These are phyloP conservation scores for Nymphicus hollandicus DNA, from an alignment of 2,113 vertebrate genomes.

Conservation along the genomic window DNA sequence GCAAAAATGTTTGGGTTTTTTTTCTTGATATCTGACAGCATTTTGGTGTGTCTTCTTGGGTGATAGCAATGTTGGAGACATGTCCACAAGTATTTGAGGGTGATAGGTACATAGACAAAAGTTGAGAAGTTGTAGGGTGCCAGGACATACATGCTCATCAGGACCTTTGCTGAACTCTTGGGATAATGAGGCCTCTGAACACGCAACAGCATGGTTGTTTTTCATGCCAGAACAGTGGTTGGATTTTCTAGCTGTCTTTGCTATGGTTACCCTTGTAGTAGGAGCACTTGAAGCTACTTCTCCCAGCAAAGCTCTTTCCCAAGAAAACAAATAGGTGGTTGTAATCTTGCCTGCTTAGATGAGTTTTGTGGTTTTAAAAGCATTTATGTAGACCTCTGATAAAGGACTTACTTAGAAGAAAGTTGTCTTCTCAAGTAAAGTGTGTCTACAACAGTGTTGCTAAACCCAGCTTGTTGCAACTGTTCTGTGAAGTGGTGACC, in stretches of 20 bases:
- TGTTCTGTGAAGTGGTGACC: background rate
- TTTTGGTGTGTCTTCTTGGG: background rate
- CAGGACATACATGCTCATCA: background rate
- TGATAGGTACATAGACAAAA: background rate
- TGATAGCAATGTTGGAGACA: background rate
- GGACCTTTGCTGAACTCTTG: background rate
- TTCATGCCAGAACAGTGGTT: background rate
- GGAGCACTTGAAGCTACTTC: background rate
- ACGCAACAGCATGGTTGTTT: rapidly evolving
- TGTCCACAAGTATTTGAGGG: background rate
- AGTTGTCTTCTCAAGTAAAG: background rate
- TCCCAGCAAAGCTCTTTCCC: background rate
- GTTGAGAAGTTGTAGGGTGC: background rate
- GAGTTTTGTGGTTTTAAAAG: background rate
- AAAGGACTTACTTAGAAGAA: background rate
- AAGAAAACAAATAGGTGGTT: background rate
- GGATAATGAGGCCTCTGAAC: rapidly evolving
- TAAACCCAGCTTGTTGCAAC: background rate
- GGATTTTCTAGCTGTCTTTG: background rate
- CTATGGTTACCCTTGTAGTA: background rate
- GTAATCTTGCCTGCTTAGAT: background rate
- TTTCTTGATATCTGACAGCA: background rate
- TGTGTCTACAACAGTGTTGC: background rate
- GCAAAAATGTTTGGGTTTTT: background rate
- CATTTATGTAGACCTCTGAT: background rate